phyloP scores from a whole-genome alignment of 1,140 invertebrate genomes.

The Listronotus bonariensis region DNA sequence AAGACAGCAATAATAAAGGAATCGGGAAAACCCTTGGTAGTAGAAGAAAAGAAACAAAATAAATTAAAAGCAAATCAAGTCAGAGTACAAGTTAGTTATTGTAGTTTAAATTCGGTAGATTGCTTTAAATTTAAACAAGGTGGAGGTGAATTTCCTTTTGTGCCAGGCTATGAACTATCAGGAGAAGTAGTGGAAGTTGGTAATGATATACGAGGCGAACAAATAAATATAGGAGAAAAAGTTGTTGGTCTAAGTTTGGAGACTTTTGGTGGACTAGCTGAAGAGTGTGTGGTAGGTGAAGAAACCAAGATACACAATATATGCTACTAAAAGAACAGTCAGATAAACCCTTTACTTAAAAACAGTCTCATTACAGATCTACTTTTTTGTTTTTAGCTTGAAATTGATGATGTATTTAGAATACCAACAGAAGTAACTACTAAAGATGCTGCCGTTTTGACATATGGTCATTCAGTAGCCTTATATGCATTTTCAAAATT shows the following conservation, averaged over 20 bases:
- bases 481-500: slow-evolving; percentile 59
- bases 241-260: slow-evolving; percentile 57
- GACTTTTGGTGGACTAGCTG: slow-evolving; percentile 56
- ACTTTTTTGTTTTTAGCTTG: slow-evolving; percentile 41
- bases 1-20: slow-evolving; percentile 59
- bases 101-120: slow-evolving; percentile 64
- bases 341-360: too few species aligned
- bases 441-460: slow-evolving; percentile 58
- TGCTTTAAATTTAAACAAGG: slow-evolving; percentile 56
- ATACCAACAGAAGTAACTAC: slow-evolving; percentile 58
- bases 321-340: too few species aligned
- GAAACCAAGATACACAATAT: neutral
- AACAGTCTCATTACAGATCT: neutral
- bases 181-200: slow-evolving; percentile 58
- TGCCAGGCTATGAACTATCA: slow-evolving; percentile 62
- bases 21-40: slow-evolving; percentile 54
- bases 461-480: slow-evolving; percentile 61
- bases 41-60: slow-evolving; percentile 50
- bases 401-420: slow-evolving; percentile 58
- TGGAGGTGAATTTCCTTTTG: slow-evolving; percentile 57
- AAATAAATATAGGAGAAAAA: slow-evolving; percentile 50
- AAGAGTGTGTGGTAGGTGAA: slow-evolving; percentile 56
- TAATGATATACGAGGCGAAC: slow-evolving; percentile 42
- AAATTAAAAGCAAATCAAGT: slow-evolving; percentile 54
- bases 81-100: slow-evolving; percentile 59